These are phyloP conservation scores for Drosophila seclusa DNA, from an alignment of 2,888 invertebrate species.

Conservation along the genomic window DNA sequence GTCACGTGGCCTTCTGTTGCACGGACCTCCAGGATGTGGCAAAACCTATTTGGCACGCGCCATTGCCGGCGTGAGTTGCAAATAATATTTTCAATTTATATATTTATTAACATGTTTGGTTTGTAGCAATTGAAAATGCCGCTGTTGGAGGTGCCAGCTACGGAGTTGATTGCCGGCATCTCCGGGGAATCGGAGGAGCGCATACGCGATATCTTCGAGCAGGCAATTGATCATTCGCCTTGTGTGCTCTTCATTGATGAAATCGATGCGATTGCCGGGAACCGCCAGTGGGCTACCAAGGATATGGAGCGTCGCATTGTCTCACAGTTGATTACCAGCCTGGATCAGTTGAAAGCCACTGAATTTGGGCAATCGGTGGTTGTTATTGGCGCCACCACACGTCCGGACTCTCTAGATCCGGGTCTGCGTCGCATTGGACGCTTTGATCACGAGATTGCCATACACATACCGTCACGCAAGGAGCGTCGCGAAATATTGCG, in stretches of 20 bases:
- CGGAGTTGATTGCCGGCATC: slow-evolving; percentile 96
- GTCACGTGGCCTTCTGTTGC: slow-evolving; percentile 95
- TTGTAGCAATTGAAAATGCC: slow-evolving; percentile 92
- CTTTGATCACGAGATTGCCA: slow-evolving; percentile 96
- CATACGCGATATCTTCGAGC: slow-evolving; percentile 95
- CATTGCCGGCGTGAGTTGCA: slow-evolving; percentile 90
- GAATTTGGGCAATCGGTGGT: slow-evolving; percentile 86
- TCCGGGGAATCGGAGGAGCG: slow-evolving; percentile 98
- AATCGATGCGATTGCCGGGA: slow-evolving; percentile 97
- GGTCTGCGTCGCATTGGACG: slow-evolving; percentile 95
- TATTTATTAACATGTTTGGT: background rate
- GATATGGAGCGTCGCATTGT: slow-evolving; percentile 99
- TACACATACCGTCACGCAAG: slow-evolving; percentile 96
- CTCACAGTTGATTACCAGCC: slow-evolving; percentile 94
- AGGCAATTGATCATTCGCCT: slow-evolving; percentile 92
- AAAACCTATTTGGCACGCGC: slow-evolving; percentile 93
- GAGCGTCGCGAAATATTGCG: slow-evolving; percentile 92
- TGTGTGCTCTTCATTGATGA: slow-evolving; percentile 97
- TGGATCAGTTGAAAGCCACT: slow-evolving; percentile 88
- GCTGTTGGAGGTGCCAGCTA: slow-evolving; percentile 94
- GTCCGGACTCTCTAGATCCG: slow-evolving; percentile 96
- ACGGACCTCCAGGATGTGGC: slow-evolving; percentile 98
- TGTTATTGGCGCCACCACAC: slow-evolving; percentile 97
- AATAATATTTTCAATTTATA: background rate
- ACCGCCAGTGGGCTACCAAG: slow-evolving; percentile 94